phyloP scores from a whole-genome alignment of 2,888 invertebrate species.

The Athalia cordata region DNA sequence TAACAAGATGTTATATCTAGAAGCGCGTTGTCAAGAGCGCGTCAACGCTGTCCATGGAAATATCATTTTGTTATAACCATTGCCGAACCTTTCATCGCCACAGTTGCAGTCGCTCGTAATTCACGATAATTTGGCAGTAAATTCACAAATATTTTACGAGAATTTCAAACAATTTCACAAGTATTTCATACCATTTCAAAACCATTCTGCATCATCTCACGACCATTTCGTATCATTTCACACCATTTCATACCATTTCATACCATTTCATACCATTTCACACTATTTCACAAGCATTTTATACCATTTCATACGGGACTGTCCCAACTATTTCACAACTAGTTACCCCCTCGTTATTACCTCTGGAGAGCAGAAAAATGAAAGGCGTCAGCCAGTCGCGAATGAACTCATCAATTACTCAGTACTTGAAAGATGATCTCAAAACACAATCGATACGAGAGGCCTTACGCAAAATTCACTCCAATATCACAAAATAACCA shows the following conservation, averaged over 20 bases:
- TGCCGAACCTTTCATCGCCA: background rate
- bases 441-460: too few relatives aligned
- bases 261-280: too few relatives aligned
- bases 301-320: constrained; percentile 18
- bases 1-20: too few relatives aligned
- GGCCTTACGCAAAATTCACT: too few relatives aligned
- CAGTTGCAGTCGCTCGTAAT: background rate
- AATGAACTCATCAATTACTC: too few relatives aligned
- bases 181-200: constrained; percentile 8
- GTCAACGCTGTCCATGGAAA: background rate
- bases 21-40: too few relatives aligned
- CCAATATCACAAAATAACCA: too few relatives aligned
- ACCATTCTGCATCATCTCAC: background rate
- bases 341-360: constrained; percentile 9
- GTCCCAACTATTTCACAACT: constrained; percentile 10
- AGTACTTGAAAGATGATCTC: too few relatives aligned
- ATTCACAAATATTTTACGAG: background rate
- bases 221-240: too few relatives aligned
- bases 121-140: background rate
- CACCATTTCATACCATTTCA: constrained; percentile 16
- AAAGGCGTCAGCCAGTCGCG: too few relatives aligned
- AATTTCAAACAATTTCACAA: constrained; percentile 19
- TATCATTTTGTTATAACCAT: background rate
- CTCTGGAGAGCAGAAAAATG: background rate
- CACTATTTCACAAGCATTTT: constrained; percentile 6